These are phyloP conservation scores for Cactoblastis cactorum DNA, from an alignment of 2,888 invertebrate species.

Conservation along the genomic window DNA sequence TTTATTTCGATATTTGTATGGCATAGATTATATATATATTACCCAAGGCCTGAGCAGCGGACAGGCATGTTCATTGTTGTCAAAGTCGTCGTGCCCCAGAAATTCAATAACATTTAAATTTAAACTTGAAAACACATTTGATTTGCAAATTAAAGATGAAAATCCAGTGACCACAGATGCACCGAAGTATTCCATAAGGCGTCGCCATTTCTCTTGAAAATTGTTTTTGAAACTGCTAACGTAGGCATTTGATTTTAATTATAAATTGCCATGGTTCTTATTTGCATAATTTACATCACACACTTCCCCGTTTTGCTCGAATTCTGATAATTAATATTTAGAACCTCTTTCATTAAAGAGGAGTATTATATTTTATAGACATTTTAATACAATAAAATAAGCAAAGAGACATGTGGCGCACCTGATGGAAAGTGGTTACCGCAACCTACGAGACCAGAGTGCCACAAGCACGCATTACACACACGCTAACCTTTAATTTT, in stretches of 20 bases:
- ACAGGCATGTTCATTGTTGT: too few relatives aligned
- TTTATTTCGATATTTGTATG: too few relatives aligned
- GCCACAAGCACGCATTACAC: too few relatives aligned
- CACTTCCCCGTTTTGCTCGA: not conserved
- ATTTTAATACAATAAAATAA: too few relatives aligned
- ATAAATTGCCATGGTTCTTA: not conserved
- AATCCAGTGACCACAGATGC: slow-evolving; percentile 4
- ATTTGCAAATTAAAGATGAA: slow-evolving; percentile 4
- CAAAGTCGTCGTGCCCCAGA: too few relatives aligned
- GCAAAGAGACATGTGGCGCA: too few relatives aligned
- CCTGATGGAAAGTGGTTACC: too few relatives aligned
- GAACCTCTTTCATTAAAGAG: not conserved
- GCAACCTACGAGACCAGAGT: too few relatives aligned
- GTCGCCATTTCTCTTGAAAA: not conserved
- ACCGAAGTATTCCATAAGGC: not conserved
- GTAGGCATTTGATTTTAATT: not conserved
- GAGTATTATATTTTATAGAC: too few relatives aligned
- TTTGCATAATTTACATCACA: not conserved
- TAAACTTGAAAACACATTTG: not conserved
- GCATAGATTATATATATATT: too few relatives aligned
- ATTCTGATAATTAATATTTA: not conserved
- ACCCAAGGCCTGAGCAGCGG: too few relatives aligned
- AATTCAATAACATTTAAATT: not conserved
- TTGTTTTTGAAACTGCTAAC: not conserved
- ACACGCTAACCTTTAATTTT: too few relatives aligned